Conservation (phyloP, 2,113 vertebrate species). For the Chaenogobius annularis region DNA sequence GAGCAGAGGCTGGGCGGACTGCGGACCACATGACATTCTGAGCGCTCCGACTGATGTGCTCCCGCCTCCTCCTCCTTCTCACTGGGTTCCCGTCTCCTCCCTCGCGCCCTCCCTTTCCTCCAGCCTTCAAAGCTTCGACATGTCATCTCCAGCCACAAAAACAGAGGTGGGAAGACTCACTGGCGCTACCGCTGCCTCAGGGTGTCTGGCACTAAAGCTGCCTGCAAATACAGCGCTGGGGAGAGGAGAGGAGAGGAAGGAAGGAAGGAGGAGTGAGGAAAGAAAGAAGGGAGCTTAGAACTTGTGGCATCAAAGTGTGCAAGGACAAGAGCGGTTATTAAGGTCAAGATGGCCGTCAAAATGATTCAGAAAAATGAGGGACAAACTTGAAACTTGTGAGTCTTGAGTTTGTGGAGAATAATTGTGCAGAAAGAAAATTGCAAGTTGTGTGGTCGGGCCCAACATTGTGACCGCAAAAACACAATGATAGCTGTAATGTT, state of each 20-base stretch:
- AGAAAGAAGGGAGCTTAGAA: conserved; percentile 51
- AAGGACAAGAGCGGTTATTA: conserved; percentile 64
- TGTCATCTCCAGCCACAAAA: conserved; percentile 87
- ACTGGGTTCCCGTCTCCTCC: conserved; percentile 53
- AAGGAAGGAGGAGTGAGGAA: conserved; percentile 45
- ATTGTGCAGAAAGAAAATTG: conserved; percentile 21
- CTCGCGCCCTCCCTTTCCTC: conserved; percentile 69
- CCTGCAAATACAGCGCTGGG: conserved; percentile 79
- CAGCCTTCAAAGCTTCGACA: conserved; percentile 84
- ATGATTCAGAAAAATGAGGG: background rate
- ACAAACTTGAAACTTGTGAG: too few species aligned
- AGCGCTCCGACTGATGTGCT: conserved; percentile 78
- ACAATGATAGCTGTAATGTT: conserved; percentile 38
- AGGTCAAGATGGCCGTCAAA: conserved; percentile 54
- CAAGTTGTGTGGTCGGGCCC: conserved; percentile 58
- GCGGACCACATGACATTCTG: conserved; percentile 82
- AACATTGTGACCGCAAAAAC: conserved; percentile 55
- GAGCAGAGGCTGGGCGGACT: conserved; percentile 76
- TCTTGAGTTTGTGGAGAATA: conserved; percentile 15
- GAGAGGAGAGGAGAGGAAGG: conserved; percentile 65
- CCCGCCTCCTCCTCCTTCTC: conserved; percentile 68
- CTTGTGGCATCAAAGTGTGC: conserved; percentile 72
- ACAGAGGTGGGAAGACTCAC: conserved; percentile 87
- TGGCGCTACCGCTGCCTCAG: conserved; percentile 86
- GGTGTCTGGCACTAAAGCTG: conserved; percentile 85